phyloP scores from a whole-genome alignment of 2,888 invertebrate genomes.

The Leucophenga montana region DNA sequence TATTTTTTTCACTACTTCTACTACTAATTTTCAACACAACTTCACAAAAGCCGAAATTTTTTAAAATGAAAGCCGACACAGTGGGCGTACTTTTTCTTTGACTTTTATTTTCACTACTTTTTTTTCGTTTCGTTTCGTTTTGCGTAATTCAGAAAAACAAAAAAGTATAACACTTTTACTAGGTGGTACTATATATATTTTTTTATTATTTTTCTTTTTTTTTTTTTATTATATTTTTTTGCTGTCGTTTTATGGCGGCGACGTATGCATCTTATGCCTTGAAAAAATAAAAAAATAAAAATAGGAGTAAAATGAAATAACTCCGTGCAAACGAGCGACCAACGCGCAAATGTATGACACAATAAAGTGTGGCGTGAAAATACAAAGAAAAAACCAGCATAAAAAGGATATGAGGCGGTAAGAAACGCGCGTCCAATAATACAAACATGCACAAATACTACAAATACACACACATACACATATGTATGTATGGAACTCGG shows the following conservation, averaged over 20 bases:
- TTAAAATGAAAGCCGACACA: constrained; percentile 50
- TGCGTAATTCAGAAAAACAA: background rate
- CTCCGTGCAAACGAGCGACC: background rate
- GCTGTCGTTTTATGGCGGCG: constrained; percentile 2
- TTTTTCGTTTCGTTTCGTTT: background rate
- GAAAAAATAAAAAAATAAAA: background rate
- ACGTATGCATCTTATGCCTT: background rate
- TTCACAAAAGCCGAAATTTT: constrained; percentile 32
- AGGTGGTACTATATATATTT: background rate
- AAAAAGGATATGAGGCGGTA: background rate
- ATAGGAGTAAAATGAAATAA: background rate
- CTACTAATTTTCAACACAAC: background rate
- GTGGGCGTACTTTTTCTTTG: constrained; percentile 37
- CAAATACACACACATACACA: background rate
- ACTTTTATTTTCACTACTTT: constrained; percentile 32
- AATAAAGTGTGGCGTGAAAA: constrained; percentile 16
- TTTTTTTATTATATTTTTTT: constrained; percentile 8
- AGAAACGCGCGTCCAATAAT: constrained; percentile 5
- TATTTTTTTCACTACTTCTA: no score
- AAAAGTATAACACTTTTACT: constrained; percentile 15
- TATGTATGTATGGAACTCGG: background rate
- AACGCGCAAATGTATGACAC: constrained; percentile 22
- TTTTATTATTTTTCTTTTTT: constrained; percentile 1
- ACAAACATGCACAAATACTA: constrained; percentile 7
- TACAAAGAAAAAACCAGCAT: constrained; percentile 15